Base-by-base conservation (phyloP, 2,888 invertebrate genomes). In the Drosophila pegasa region DNA sequence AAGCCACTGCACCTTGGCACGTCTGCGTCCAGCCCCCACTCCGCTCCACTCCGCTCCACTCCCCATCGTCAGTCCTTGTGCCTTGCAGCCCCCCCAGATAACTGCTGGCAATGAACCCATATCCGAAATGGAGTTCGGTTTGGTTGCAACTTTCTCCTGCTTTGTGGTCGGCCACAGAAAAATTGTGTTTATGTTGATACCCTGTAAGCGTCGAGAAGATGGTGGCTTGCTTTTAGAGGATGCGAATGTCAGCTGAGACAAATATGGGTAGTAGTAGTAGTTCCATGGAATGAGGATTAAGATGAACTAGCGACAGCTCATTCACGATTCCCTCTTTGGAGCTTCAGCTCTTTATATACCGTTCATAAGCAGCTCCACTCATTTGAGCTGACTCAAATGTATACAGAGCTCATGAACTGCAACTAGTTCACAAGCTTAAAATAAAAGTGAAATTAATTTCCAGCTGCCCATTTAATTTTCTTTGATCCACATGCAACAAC, bases 41-140 rank as follows among this genome's bases (percentile, higher is more conserved):
- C 29, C 12, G 18, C 5, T 0, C 10, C 9, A n/a, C 38, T 1
- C 10, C 16, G 0, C 2, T 37, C 8, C n/a, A 16, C 2, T 2
- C 1, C n/a, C 3, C 18, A 1, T 18, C 14, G 0, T 14, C n/a
- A 22, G n/a, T 2, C 20, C 40, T 3, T 40, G 0, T 20, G 38
- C 12, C 12, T 12, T 40, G 12, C 40, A 20, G 20, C 38, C 41
- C 22, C 41, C 41, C n/a, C 20, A n/a, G 3, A 8, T 12, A 56
- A 16, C 27, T n/a, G 27, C 10, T 29, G 47, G 29, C 45, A 59
- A 43, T 45, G 22, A 45, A 31, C 9, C 10, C 12, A 29, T 45
- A 29, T 12, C 35, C 27, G 20, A 60, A 48, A 56, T 25, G 50
- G 33, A 50, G 50, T 12, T 25, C 6, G n/a, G 10, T 35, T 50